Evolutionary conservation across 1,140 invertebrate genomes (phyloP).

Genomic region (Oedothorax gibbosus): DNA sequence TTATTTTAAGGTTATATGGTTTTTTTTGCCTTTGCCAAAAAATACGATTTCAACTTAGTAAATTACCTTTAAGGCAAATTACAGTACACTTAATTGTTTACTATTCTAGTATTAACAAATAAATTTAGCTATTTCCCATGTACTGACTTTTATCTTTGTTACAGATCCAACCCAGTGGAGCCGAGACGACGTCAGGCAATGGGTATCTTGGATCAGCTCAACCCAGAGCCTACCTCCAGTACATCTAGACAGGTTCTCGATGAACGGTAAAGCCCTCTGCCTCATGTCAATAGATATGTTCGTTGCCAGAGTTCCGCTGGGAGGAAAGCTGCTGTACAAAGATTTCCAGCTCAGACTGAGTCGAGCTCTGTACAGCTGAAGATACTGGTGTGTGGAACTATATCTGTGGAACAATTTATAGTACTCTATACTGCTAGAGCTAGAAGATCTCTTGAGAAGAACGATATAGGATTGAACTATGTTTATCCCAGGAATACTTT

Average conservation of each 20-base stretch:
- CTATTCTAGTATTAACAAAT: too few species aligned
- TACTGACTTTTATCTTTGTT: constrained; percentile 51
- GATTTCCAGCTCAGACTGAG: constrained; percentile 71
- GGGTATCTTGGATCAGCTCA: constrained; percentile 74
- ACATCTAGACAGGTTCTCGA: constrained; percentile 75
- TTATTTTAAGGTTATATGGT: too few species aligned
- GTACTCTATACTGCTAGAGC: too few species aligned
- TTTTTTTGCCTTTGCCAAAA: too few species aligned
- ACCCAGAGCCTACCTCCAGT: constrained; percentile 74
- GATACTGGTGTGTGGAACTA: neutral
- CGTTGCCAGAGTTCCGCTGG: constrained; percentile 76
- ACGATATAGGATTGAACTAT: too few species aligned
- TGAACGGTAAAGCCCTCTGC: constrained; percentile 83
- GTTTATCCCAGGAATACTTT: too few species aligned
- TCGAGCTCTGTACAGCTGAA: constrained; percentile 67
- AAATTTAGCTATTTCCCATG: neutral
- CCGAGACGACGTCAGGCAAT: constrained; percentile 76
- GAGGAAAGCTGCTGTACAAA: constrained; percentile 77
- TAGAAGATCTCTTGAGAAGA: neutral
- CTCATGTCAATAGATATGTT: constrained; percentile 82
- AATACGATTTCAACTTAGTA: too few species aligned
- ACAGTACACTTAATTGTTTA: too few species aligned
- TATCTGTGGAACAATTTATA: too few species aligned
- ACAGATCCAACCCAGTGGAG: constrained; percentile 79
- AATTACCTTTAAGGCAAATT: too few species aligned